Conservation (phyloP, 2,113 vertebrate genomes). For the Pygoscelis antarcticus region DNA sequence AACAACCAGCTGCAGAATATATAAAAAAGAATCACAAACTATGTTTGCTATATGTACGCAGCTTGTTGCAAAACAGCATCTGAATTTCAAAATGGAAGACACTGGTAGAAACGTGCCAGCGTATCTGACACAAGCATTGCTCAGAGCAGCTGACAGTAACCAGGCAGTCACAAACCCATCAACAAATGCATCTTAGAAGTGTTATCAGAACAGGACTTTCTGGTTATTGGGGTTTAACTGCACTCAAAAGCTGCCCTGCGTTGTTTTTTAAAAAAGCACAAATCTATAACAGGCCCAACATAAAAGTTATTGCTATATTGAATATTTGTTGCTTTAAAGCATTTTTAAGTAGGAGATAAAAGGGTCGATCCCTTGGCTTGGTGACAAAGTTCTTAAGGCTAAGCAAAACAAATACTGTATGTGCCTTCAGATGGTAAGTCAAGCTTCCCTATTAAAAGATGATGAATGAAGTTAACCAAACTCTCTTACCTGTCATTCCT, state of each 20-base stretch:
- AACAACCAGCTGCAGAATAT: neutral
- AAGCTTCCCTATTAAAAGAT: neutral
- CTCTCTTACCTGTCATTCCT: neutral
- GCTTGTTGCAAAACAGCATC: neutral
- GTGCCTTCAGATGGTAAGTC: neutral
- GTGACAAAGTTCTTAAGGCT: neutral
- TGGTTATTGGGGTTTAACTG: neutral
- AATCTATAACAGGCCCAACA: neutral
- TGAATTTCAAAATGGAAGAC: neutral
- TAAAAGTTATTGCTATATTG: neutral
- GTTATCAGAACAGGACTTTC: neutral
- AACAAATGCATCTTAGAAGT: neutral
- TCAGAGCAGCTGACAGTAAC: neutral
- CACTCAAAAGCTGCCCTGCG: neutral
- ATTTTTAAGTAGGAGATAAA: neutral
- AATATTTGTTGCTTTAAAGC: neutral
- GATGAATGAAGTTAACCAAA: neutral
- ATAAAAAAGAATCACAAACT: neutral
- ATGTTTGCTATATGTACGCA: neutral
- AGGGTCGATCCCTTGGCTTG: neutral
- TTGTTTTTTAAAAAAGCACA: neutral
- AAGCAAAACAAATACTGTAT: neutral
- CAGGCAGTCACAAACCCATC: neutral
- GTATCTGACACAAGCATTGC: neutral
- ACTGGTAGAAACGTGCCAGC: neutral